A percentile compares a stretch with the other conserved stretches of the same genome.
Evolutionary conservation across 2,113 vertebrate species (phyloP).

Genomic region (Panthera leo): DNA sequence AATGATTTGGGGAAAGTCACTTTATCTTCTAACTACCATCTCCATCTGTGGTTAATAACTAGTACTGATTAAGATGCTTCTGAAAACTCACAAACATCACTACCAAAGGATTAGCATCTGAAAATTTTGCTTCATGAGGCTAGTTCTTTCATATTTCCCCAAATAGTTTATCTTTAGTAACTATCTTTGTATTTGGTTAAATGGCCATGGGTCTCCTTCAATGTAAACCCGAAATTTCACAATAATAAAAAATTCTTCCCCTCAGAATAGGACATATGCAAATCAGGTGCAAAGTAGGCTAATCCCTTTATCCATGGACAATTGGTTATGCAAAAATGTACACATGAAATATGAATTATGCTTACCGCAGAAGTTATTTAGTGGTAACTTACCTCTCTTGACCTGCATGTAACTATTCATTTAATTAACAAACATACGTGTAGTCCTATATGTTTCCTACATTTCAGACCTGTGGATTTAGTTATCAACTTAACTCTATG

Average conservation of each 20-base stretch:
- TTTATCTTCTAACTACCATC: constrained; percentile 27
- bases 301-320: neutral
- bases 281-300: neutral
- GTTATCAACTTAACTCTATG: neutral
- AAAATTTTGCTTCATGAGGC: constrained; percentile 39
- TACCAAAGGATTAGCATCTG: constrained; percentile 40
- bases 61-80: constrained; percentile 53
- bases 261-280: neutral
- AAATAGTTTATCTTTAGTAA: constrained; percentile 22
- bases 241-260: neutral
- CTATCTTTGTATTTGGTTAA: constrained; percentile 10
- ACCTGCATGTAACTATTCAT: neutral
- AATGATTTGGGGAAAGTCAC: constrained; percentile 35
- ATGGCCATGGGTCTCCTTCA: neutral
- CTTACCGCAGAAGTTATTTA: constrained; percentile 7
- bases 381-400: constrained; percentile 15
- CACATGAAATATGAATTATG: neutral
- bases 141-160: constrained; percentile 3
- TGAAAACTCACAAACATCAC: neutral
- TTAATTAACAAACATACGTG: neutral
- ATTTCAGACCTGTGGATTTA: neutral
- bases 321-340: constrained; percentile 13
- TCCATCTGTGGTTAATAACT: constrained; percentile 49
- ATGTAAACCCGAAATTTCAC: constrained; percentile 30
- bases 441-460: neutral